Evolutionary conservation across 2,113 vertebrate species (phyloP).

Genomic region (Apteryx mantelli): DNA sequence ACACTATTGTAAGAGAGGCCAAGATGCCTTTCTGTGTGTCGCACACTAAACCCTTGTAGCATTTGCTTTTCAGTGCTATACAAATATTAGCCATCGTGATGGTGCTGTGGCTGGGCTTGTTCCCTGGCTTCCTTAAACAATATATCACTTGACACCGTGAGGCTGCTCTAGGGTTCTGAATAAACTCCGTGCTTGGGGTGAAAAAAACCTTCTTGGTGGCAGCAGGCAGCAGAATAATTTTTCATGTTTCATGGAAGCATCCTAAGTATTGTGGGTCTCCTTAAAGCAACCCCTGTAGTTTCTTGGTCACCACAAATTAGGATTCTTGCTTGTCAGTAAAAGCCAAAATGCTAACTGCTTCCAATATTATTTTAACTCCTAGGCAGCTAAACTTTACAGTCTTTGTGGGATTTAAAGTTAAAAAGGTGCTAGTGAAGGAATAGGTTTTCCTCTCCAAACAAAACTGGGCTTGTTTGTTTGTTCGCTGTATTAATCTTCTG

Average conservation of each 20-base stretch:
- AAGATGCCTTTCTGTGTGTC: background rate
- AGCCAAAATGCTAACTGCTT: background rate
- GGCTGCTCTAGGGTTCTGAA: background rate
- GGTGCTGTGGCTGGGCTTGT: background rate
- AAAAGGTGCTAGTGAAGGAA: background rate
- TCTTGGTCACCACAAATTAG: background rate
- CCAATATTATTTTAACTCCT: background rate
- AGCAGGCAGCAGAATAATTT: background rate
- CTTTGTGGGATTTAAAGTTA: background rate
- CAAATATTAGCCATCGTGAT: background rate
- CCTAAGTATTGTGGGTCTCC: background rate
- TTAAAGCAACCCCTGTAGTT: background rate
- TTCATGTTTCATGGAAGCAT: background rate
- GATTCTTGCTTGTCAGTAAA: background rate
- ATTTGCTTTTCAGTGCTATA: background rate
- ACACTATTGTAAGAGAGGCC: background rate
- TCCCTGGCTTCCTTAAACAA: background rate
- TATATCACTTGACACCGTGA: background rate
- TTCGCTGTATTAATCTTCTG: background rate
- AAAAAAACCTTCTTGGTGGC: background rate
- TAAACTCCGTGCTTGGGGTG: background rate
- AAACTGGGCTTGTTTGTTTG: constrained; percentile 26
- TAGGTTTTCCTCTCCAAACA: background rate
- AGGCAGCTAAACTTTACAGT: background rate
- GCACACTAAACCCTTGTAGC: background rate